Conservation (phyloP, 2,113 vertebrate species). For the Poeciliopsis turrubarensis region DNA sequence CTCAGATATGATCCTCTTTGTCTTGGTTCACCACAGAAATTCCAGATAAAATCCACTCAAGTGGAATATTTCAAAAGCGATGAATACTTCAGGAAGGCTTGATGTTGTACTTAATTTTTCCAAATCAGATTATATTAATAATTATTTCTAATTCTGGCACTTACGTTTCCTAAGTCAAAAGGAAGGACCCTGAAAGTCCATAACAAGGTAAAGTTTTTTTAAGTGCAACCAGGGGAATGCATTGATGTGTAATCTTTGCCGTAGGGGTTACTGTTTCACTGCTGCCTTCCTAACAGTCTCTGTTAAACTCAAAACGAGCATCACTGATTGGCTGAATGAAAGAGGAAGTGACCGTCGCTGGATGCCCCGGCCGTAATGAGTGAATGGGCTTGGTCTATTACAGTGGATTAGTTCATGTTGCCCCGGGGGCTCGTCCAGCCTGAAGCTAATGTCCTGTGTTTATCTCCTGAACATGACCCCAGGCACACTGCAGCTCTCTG, state of each 20-base stretch:
- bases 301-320: neutral
- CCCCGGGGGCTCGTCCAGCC: slow-evolving; percentile 58
- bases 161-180: neutral
- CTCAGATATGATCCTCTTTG: too few species aligned
- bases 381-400: slow-evolving; percentile 39
- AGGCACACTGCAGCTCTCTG: slow-evolving; percentile 3
- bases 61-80: neutral
- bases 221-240: neutral
- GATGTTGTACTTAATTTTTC: neutral
- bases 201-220: neutral
- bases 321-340: neutral
- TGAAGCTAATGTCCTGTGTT: slow-evolving; percentile 57
- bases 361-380: slow-evolving; percentile 36
- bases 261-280: neutral
- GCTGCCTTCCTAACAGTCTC: too few species aligned
- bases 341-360: slow-evolving; percentile 23
- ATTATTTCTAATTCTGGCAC: neutral
- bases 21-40: neutral
- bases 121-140: neutral
- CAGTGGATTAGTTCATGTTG: slow-evolving; percentile 50
- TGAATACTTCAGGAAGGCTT: neutral
- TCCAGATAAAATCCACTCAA: neutral
- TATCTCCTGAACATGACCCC: slow-evolving; percentile 48
- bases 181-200: neutral
- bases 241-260: neutral